Evolutionary conservation across 2,888 invertebrate species (phyloP), one percentile per base, ranked within the genome.

Genomic region (Blastobasis adustella): DNA sequence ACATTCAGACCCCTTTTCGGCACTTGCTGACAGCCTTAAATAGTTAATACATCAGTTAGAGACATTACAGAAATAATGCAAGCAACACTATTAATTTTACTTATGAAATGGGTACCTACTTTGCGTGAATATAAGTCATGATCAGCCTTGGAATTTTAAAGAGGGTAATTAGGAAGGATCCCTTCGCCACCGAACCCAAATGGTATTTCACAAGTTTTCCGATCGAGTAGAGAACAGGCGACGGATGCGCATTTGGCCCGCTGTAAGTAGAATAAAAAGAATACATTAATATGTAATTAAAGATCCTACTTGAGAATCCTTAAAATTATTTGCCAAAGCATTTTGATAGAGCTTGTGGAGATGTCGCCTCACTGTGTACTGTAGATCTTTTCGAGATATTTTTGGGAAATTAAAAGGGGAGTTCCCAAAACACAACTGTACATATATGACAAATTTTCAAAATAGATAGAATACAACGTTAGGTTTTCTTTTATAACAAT

Each of bases 101-200:
- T 45, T 37, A 42, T 10, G 46, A 52, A 49, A 37, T 53, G 4
- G 6, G 10, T 9, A 88, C 93, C 91, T 91, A 97, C 94, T 96
- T 96, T 58, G 94, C 91, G 76, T 98, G 94, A n/a, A 98, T 73
- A 78, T 95, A 97, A 10, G 95, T 95, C 58, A 99, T 86, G 60
- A 98, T 92, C 1, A 97, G 90, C 47, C 98, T 90, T 10, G 98
- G 97, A 53, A 98, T 87, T 86, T 98, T 98, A 69, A 98, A 95
- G 49, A 98, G 86, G 0, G 98, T 97, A 55, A 99, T 97, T 42
- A 99, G 89, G 59, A 98, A 92, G 0, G 98, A 96, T 3, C 99
- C 99, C 67, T 98, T 95, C 0, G 98, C 98, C 5, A 98, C 93
- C 0, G 98, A 97, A 9, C 99, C 99, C 66, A 98, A 86, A 79